Base-by-base conservation (phyloP, 2,888 invertebrate species). In the Lasioglossum lativentre region DNA sequence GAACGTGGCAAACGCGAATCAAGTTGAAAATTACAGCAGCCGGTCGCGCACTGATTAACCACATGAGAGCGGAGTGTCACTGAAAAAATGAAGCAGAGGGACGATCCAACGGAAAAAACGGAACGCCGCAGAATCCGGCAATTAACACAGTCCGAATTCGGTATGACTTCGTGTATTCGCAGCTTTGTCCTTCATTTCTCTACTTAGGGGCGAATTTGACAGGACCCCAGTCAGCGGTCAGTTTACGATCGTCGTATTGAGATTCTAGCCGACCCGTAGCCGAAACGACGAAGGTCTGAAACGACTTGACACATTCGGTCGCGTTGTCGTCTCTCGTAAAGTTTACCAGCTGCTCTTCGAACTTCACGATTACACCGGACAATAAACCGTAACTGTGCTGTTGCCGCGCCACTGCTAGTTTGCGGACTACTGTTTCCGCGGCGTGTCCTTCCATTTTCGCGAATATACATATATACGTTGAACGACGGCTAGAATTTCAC, bases 241-340 rank as follows among this genome's bases (percentile, higher is more conserved):
- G 76, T 83, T 83, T 83, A 83, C 76, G 83, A 83, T 68, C 56
- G 72, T 66, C 66, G 27, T 40, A 76, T 73, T 59, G 83, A 68
- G 72, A 82, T 76, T 56, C 81, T 45, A 47, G 66, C 45, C 34
- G 34, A 80, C 19, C 27, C 2, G 40, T 2, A 14, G 38, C 23
- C 38, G 56, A 70, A 74, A 72, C 47, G 52, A 73, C 66, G n/a
- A 73, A 63, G 68, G 19, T 23, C 74, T 8, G 71, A 45, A 76
- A 75, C 47, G 59, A 71, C 68, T 74, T 45, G 73, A 73, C 56
- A 30, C 82, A 59, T 38, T 30, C 16, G 38, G n/a, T 59, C 30
- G 23, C 56, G 27, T 16, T 12, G 14, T 40, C 34, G 34, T 34
- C 34, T 34, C 73, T 45, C 81, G 72, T 83, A 81, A 82, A 82